phyloP scores from a whole-genome alignment of 1,140 invertebrate genomes.

The Tetramorium simillimum region DNA sequence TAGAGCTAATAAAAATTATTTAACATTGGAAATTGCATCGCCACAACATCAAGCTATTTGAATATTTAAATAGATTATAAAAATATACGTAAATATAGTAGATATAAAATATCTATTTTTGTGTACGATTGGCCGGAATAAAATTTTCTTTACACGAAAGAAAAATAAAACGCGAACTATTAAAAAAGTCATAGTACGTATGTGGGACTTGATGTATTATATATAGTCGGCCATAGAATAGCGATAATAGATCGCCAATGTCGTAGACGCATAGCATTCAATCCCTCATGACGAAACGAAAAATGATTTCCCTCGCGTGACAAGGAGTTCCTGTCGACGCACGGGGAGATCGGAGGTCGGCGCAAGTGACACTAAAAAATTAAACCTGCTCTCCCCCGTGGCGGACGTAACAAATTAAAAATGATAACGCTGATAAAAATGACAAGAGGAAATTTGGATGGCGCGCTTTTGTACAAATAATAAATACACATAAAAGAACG shows the following conservation, averaged over 20 bases:
- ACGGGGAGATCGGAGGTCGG: constrained; percentile 14
- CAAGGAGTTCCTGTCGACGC: constrained; percentile 43
- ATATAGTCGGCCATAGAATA: background rate
- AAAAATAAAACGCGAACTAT: background rate
- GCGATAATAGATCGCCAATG: constrained; percentile 45
- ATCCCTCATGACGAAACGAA: constrained; percentile 35
- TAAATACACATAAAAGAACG: background rate
- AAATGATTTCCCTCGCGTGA: constrained; percentile 55
- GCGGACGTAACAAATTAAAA: constrained; percentile 5
- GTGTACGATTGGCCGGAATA: background rate
- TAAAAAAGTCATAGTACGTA: constrained; percentile 8
- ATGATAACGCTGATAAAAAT: background rate
- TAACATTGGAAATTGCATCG: background rate
- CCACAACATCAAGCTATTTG: background rate
- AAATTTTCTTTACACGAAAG: background rate
- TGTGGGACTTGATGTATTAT: constrained; percentile 12
- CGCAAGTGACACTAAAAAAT: constrained; percentile 52
- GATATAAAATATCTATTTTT: background rate
- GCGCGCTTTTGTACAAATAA: background rate
- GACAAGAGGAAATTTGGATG: background rate
- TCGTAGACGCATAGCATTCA: constrained; percentile 22
- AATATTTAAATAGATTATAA: background rate
- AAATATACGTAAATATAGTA: too few species aligned
- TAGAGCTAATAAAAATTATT: background rate
- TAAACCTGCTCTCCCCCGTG: constrained; percentile 12